Evolutionary conservation across 2,888 invertebrate genomes (phyloP), one percentile per base, ranked within the genome.

Genomic region (Andrena bucephala): DNA sequence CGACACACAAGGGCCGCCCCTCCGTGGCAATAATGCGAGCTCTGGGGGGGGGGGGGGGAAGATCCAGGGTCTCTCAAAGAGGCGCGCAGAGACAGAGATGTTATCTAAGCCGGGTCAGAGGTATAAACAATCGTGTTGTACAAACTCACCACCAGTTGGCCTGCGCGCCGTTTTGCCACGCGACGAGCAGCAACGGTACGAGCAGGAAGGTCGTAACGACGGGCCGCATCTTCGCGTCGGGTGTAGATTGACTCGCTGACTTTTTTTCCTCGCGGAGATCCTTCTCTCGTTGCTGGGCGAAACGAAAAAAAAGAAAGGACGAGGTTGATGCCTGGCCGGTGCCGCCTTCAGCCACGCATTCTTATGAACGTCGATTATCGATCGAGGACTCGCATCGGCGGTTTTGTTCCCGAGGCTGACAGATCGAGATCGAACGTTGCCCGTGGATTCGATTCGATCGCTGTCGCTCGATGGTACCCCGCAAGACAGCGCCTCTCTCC

Each of bases 71-170:
- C 60, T 62, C 42, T 65, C 20, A 27, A 60, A 31, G 57, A 66
- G 72, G 20, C 48, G 33, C 16, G 50, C 6, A 42, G 42, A 52
- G 68, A 68, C 77, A 82, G 71, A 71, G 81, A 82, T 82, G 16
- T 74, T 68, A 84, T 82, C 82, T 10, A 10, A 1, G 48, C 52
- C 10, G 27, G 36, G 57, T 13, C 36, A 50, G 69, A 57, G 66
- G 69, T 72, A 76, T 82, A 82, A 84, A 84, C 84, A 82, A 84
- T 82, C 66, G 75, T 82, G 78, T 76, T 69, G 59, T 82, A 65
- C 29, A 71, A 69, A 92, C 94, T 94, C 88, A 94, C 94, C 94
- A 94, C 94, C 94, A 94, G 89, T 94, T 94, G 62, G 94, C 94
- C 74, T 90, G 89, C 69, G 89, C 93, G 79, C 92, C 91, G 85